Evolutionary conservation across 2,797 vertebrate species (phyloP).

Genomic region (Pseudopleuronectes americanus): DNA sequence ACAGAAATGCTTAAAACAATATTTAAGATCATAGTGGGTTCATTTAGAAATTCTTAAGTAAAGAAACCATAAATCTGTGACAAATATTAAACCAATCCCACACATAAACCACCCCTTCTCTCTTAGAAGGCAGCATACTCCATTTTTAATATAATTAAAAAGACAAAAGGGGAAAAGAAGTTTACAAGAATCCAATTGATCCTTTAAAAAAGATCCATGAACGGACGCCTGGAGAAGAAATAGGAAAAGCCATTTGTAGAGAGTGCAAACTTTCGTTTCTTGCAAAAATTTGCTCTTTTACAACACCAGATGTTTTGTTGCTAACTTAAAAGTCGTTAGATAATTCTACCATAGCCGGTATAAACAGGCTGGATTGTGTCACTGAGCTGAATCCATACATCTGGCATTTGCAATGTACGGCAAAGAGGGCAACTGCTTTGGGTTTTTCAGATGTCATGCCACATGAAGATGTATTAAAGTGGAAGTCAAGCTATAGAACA

Average conservation of each 20-base stretch:
- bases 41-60: slow-evolving; percentile 26
- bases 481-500: slow-evolving; percentile 25
- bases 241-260: slow-evolving; percentile 6
- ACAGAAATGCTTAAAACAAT: slow-evolving; percentile 31
- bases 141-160: slow-evolving; percentile 3
- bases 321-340: background rate
- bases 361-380: slow-evolving; percentile 9
- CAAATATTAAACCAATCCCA: no score
- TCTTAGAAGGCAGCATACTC: background rate
- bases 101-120: slow-evolving; percentile 18
- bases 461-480: slow-evolving; percentile 29
- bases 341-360: slow-evolving; percentile 1
- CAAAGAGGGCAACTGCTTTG: slow-evolving; percentile 4
- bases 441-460: slow-evolving; percentile 18
- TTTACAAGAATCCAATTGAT: background rate
- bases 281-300: background rate
- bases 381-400: slow-evolving; percentile 11
- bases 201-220: background rate
- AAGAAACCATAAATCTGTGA: slow-evolving; percentile 29
- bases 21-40: slow-evolving; percentile 10
- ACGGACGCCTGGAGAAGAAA: slow-evolving; percentile 5
- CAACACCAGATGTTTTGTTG: background rate
- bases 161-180: slow-evolving; percentile 1
- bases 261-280: background rate
- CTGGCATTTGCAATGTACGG: slow-evolving; percentile 6